These are phyloP conservation scores for Syngnathoides biaculeatus DNA, from an alignment of 2,113 vertebrate species.

Conservation along the genomic window DNA sequence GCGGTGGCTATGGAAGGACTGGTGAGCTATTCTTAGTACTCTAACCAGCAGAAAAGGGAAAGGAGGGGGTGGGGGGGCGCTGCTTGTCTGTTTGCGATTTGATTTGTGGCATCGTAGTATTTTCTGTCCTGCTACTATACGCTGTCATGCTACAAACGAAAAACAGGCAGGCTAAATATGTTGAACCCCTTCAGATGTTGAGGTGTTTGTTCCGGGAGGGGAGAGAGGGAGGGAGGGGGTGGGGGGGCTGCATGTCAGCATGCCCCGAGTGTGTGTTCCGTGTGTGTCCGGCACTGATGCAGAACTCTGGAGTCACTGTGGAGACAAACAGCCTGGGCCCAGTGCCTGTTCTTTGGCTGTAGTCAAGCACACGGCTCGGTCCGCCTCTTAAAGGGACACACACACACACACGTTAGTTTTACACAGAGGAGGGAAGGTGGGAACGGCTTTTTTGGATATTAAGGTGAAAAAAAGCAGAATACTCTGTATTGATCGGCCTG, in stretches of 20 bases:
- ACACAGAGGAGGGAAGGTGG: slow-evolving; percentile 24
- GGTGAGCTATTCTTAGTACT: slow-evolving; percentile 73
- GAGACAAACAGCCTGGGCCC: slow-evolving; percentile 71
- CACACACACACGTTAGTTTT: slow-evolving; percentile 33
- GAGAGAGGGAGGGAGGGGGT: too few species aligned
- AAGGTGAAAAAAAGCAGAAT: slow-evolving; percentile 19
- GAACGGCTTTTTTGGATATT: slow-evolving; percentile 44
- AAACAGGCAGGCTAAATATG: slow-evolving; percentile 28
- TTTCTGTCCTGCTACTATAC: slow-evolving; percentile 62
- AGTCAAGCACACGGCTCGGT: slow-evolving; percentile 54
- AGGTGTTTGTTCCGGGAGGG: background rate
- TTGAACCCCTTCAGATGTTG: slow-evolving; percentile 21
- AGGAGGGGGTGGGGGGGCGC: background rate
- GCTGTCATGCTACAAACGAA: slow-evolving; percentile 43
- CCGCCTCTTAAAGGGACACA: slow-evolving; percentile 77
- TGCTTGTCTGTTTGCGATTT: slow-evolving; percentile 49
- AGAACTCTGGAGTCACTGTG: slow-evolving; percentile 71
- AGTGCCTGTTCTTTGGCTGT: slow-evolving; percentile 63
- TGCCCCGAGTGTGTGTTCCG: slow-evolving; percentile 23
- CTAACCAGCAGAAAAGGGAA: slow-evolving; percentile 47
- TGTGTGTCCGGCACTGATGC: slow-evolving; percentile 56
- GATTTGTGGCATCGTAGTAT: slow-evolving; percentile 69
- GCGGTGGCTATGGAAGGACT: slow-evolving; percentile 65
- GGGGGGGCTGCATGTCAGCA: slow-evolving; percentile 13
- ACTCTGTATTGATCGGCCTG: slow-evolving; percentile 26